Evolutionary conservation across 2,113 vertebrate genomes (phyloP).

Genomic region (Paradisaea rubra): DNA sequence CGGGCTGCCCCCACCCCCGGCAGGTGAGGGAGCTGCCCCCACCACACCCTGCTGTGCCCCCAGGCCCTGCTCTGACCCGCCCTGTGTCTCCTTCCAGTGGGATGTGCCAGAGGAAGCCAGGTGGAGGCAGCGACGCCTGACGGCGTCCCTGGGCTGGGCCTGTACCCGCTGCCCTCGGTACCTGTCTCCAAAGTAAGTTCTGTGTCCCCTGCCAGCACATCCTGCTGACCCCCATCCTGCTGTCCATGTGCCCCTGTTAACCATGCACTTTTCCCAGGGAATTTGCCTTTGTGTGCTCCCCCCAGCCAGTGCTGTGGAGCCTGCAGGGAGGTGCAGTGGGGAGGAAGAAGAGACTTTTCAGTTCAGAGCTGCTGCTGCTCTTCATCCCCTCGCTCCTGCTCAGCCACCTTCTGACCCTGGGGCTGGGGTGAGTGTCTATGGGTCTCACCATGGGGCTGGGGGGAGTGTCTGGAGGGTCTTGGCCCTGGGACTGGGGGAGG

Average conservation of each 20-base stretch:
- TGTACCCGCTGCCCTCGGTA: not conserved
- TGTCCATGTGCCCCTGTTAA: not conserved
- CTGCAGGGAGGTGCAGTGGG: conserved; percentile 16
- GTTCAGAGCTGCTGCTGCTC: conserved; percentile 50
- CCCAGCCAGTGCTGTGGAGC: conserved; percentile 27
- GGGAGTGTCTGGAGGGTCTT: not conserved
- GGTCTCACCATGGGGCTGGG: not conserved
- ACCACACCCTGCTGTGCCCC: not conserved
- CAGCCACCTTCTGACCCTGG: conserved; percentile 46
- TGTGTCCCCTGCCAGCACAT: rapidly evolving
- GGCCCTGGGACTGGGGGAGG: not conserved
- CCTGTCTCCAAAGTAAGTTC: conserved; percentile 12
- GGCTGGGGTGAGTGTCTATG: conserved; percentile 20
- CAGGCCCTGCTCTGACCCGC: not conserved
- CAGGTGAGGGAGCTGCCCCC: not conserved
- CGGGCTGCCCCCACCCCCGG: not conserved
- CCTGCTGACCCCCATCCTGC: not conserved
- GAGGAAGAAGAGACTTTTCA: conserved; percentile 42
- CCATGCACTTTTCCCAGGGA: not conserved
- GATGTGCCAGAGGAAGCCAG: not conserved
- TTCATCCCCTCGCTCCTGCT: conserved; percentile 42
- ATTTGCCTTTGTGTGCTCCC: conserved; percentile 39
- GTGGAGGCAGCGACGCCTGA: not conserved
- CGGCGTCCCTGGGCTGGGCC: not conserved
- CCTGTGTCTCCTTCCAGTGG: not conserved